phyloP scores from a whole-genome alignment of 2,888 invertebrate species.

The Monoplex corrugatus region DNA sequence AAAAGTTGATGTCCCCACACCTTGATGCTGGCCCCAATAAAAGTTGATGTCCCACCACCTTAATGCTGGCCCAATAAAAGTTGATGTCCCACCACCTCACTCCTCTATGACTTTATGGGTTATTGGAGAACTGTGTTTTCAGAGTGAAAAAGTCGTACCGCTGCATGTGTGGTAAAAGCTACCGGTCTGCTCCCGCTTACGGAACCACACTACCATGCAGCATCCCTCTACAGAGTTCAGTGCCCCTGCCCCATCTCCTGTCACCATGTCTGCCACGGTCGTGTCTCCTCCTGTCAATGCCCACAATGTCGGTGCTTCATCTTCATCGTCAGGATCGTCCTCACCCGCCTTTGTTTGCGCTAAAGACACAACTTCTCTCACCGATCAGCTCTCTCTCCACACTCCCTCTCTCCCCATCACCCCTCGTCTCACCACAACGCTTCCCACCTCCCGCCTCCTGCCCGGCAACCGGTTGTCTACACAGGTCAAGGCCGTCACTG shows the following conservation, averaged over 20 bases:
- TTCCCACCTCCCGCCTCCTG: background rate
- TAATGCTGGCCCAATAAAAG: no score
- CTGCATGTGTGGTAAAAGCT: slow-evolving; percentile 92
- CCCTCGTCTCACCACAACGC: background rate
- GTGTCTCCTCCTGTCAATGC: background rate
- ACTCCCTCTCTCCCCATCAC: background rate
- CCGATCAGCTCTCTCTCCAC: slow-evolving; percentile 10
- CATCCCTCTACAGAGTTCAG: slow-evolving; percentile 67
- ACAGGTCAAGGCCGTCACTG: slow-evolving; percentile 41
- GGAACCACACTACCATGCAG: slow-evolving; percentile 86
- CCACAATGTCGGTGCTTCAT: background rate
- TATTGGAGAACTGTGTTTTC: no score
- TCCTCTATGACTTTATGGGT: no score
- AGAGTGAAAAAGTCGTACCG: slow-evolving; percentile 91
- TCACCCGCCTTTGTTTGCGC: background rate
- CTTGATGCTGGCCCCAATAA: no score
- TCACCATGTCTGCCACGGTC: slow-evolving; percentile 33
- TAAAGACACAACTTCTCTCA: background rate
- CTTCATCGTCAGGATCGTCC: no score
- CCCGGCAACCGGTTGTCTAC: slow-evolving; percentile 26
- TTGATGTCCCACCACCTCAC: no score
- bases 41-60: no score
- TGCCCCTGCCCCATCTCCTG: slow-evolving; percentile 51
- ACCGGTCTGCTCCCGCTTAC: slow-evolving; percentile 91
- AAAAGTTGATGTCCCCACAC: no score